phyloP scores from a whole-genome alignment of 2,113 vertebrate genomes.

The Hassar affinis region DNA sequence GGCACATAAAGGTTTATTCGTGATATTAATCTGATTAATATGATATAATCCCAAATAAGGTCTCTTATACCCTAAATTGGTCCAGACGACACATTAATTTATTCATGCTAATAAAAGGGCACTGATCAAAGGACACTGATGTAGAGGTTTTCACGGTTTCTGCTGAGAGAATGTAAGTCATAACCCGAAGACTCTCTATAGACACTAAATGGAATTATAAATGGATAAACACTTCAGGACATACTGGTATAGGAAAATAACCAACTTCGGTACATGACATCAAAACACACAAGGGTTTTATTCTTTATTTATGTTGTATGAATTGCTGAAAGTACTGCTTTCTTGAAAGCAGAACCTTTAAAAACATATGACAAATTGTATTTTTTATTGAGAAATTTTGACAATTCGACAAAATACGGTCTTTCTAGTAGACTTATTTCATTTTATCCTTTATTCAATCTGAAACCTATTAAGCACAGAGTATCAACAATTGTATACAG shows the following conservation, averaged over 20 bases:
- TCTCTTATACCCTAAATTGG: slow-evolving; percentile 66
- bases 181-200: not conserved
- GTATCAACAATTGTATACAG: not conserved
- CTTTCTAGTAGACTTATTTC: not conserved
- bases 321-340: not conserved
- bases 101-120: slow-evolving; percentile 67
- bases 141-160: too few species aligned
- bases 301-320: not conserved
- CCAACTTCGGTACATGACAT: not conserved
- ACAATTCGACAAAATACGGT: not conserved
- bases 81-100: slow-evolving; percentile 55
- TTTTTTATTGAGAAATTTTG: not conserved
- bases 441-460: not conserved
- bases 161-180: not conserved
- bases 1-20: not conserved
- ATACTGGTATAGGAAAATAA: not conserved
- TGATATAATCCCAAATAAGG: slow-evolving; percentile 61
- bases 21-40: slow-evolving; percentile 24
- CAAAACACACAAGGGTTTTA: not conserved
- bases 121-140: slow-evolving; percentile 62
- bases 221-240: not conserved
- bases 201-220: not conserved
- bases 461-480: not conserved
- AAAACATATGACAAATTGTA: too few species aligned
- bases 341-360: too few species aligned